Base-by-base conservation (phyloP, 2,797 vertebrate species). In the Adelosebastes latens region DNA sequence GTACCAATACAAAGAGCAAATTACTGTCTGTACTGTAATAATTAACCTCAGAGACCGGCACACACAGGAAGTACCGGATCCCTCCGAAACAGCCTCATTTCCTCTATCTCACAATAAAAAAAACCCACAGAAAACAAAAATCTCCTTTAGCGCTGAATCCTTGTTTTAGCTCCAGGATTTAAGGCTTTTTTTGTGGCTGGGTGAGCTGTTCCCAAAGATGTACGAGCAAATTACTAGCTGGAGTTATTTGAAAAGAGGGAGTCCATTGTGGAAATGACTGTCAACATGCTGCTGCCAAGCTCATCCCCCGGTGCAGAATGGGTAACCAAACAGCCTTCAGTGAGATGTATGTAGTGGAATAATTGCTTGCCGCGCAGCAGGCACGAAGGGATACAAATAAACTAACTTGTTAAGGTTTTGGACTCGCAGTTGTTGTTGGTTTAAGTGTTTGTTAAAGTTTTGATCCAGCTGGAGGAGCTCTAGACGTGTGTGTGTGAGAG, bases 21-120 rank as follows among this genome's bases (percentile, higher is more conserved):
- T 95, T 94, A 96, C 95, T 96, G 94, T 96, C 93, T 95, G 89
- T 84, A 82, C 94, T 95, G 94, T 96, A 95, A 95, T 94, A 97
- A 98, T 98, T 98, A 97, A 97, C 96, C 95, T 95, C 79, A 65
- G 85, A 89, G 80, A 68, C 87, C 92, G 64, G 70, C 36, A 77
- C 89, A 90, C 85, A 89, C 91, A 91, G 90, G 91, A 89, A 89
- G 92, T 89, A 89, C 83, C 80, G 75, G 72, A 65, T 83, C 72
- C 58, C 68, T 81, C 72, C 39, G n/a, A 89, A 85, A 77, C 24
- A 62, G 59, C 55, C 69, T 60, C 77, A 77, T 80, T 91, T 89
- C 81, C 79, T 81, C 79, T 36, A 75, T 80, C 78, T 69, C 53
- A 72, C 61, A 78, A 77, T 66, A 69, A 70, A 67, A 65, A 86